phyloP scores from a whole-genome alignment of 2,797 vertebrate genomes.

The Protonibea diacanthus region DNA sequence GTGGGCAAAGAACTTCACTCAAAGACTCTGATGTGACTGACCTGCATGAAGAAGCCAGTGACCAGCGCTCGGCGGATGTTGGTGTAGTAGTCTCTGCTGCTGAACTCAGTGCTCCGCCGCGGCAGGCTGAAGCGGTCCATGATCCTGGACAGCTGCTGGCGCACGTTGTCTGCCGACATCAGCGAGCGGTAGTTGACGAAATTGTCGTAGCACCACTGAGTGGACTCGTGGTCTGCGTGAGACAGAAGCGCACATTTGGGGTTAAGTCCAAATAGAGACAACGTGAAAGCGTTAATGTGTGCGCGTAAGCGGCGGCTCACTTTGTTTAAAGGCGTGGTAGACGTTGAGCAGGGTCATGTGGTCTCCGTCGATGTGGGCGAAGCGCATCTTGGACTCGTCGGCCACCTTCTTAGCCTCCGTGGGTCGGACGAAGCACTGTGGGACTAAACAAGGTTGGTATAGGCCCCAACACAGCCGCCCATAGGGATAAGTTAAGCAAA shows the following conservation, averaged over 20 bases:
- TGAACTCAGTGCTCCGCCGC: constrained; percentile 96
- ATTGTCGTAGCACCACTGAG: constrained; percentile 99
- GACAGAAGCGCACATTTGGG: neutral
- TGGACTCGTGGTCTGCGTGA: constrained; percentile 93
- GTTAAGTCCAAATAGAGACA: neutral
- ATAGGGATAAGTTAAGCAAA: constrained; percentile 99
- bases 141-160: constrained; percentile 97
- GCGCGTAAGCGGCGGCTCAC: constrained; percentile 74
- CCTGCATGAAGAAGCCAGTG: constrained; percentile 99
- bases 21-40: constrained; percentile 54
- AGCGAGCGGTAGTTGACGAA: constrained; percentile 99
- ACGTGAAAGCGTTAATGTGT: constrained; percentile 11
- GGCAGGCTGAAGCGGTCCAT: constrained; percentile 99
- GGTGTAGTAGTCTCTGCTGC: constrained; percentile 96
- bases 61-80: constrained; percentile 97
- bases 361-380: constrained; percentile 99
- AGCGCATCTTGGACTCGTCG: constrained; percentile 99
- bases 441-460: constrained; percentile 99
- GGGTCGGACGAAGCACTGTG: constrained; percentile 99
- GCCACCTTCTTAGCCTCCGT: constrained; percentile 99
- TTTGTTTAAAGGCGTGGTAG: constrained; percentile 99
- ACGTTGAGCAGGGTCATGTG: constrained; percentile 99
- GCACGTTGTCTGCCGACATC: constrained; percentile 99
- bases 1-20: neutral
- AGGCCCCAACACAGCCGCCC: constrained; percentile 99